Percentiles rank a stretch among this genome's conserved stretches.
Conservation (phyloP, 2,113 vertebrate species). For the Notarius lentiginosus region DNA sequence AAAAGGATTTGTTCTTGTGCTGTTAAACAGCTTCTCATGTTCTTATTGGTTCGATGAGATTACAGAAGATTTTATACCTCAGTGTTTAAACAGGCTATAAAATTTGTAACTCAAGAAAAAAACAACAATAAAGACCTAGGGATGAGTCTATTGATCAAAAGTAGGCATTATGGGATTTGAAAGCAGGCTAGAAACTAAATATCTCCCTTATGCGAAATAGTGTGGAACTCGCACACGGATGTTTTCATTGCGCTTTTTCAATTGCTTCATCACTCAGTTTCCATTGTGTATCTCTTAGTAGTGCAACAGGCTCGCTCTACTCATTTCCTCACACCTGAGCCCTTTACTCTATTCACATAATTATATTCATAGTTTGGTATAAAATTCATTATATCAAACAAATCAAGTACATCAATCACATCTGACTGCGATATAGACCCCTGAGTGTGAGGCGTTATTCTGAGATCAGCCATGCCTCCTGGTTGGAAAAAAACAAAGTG, state of each 20-base stretch:
- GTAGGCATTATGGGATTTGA: neutral
- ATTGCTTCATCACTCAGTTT: neutral
- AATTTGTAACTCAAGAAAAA: neutral
- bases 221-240: neutral
- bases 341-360: neutral
- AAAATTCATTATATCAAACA: neutral
- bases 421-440: neutral
- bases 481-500: neutral
- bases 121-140: neutral
- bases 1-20: neutral
- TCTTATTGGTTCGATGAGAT: neutral
- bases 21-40: neutral
- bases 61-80: neutral
- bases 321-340: conserved; percentile 7
- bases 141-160: neutral
- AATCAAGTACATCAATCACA: neutral
- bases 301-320: neutral
- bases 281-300: neutral
- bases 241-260: neutral
- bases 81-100: neutral
- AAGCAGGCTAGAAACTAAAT: neutral
- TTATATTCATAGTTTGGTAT: neutral
- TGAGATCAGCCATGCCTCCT: neutral
- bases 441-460: neutral
- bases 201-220: neutral